These are phyloP conservation scores for Philaethria dido DNA, from an alignment of 2,888 invertebrate genomes.

Conservation along the genomic window DNA sequence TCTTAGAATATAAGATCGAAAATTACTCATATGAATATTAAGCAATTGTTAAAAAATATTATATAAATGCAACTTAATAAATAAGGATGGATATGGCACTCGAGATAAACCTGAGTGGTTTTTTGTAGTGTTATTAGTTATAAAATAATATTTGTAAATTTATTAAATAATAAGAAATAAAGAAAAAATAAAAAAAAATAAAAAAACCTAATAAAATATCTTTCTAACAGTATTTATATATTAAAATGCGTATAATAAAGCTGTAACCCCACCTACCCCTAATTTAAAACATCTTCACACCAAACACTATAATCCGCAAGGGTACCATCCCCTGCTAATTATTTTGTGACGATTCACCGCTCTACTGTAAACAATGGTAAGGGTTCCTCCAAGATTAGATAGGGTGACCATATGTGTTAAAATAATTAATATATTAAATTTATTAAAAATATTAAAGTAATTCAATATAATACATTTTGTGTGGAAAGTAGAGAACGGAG, in stretches of 20 bases:
- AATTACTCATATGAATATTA: no score
- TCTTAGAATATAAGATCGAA: no score
- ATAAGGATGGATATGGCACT: no score
- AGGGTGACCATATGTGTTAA: slow-evolving; percentile 21
- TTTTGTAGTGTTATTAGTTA: no score
- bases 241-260: slow-evolving; percentile 14
- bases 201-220: not conserved
- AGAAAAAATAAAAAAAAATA: not conserved
- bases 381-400: slow-evolving; percentile 41
- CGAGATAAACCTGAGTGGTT: no score
- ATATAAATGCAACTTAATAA: no score
- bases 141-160: no score
- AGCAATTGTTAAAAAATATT: no score
- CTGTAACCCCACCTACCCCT: slow-evolving; percentile 12
- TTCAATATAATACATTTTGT: no score
- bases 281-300: slow-evolving; percentile 32
- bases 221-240: not conserved
- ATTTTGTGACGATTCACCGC: slow-evolving; percentile 61
- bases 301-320: slow-evolving; percentile 36
- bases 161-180: no score
- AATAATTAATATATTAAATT: not conserved
- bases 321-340: slow-evolving; percentile 56
- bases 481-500: no score
- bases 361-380: slow-evolving; percentile 59
- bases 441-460: not conserved